Evolutionary conservation across 1,140 invertebrate species (phyloP).

Genomic region (Lucilia cuprina): DNA sequence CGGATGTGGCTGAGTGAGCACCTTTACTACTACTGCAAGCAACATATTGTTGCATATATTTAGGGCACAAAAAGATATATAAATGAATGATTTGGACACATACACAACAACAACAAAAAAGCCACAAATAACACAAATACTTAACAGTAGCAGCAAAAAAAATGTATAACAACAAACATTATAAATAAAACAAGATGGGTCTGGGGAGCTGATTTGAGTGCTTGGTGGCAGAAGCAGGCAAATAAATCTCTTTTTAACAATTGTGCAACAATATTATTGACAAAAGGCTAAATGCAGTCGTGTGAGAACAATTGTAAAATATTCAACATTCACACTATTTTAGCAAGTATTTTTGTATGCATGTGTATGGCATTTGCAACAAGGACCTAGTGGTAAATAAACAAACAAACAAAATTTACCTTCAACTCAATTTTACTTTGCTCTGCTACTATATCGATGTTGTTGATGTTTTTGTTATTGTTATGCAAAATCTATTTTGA

Average conservation of each 20-base stretch:
- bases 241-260: constrained; percentile 20
- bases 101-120: neutral
- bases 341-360: neutral
- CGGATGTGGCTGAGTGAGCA: constrained; percentile 33
- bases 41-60: constrained; percentile 28
- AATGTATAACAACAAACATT: neutral
- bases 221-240: neutral
- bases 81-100: neutral
- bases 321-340: neutral
- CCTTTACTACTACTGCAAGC: constrained; percentile 12
- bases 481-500: constrained; percentile 28
- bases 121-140: constrained; percentile 34
- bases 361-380: neutral
- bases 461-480: neutral
- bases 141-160: neutral
- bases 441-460: neutral
- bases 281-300: constrained; percentile 34
- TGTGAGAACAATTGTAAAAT: constrained; percentile 25
- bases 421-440: neutral
- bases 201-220: neutral
- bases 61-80: neutral
- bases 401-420: constrained; percentile 4
- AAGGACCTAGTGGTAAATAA: neutral
- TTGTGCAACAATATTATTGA: constrained; percentile 33
- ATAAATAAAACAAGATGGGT: neutral